Evolutionary conservation across 1,140 invertebrate species (phyloP), one percentile per base, ranked within the genome.

Genomic region (Aleiodes sp.): DNA sequence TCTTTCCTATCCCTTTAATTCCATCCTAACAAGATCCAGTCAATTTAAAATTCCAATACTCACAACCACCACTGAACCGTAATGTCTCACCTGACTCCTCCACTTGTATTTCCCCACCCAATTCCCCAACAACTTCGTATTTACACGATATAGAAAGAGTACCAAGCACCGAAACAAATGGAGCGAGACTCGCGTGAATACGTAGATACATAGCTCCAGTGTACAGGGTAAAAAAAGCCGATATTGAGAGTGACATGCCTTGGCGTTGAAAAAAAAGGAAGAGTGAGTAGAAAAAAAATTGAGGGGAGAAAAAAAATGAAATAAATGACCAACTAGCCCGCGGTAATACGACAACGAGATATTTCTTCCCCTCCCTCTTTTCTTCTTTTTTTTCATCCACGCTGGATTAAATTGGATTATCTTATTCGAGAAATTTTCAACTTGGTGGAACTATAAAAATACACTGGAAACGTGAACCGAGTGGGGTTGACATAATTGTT

Each of bases 161-260:
- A 59, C 26, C 26, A 26, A 46, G 39, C 41, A 6, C 62, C 24
- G n/a, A 64, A 46, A 64, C 62, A 64, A 64, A 64, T 64, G 62
- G 62, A 43, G 37, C 62, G 28, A 28, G 37, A 31, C 26, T 64
- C 6, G 19, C 46, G 24, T 24, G 46, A 56, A 56, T 56, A 56
- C 46, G 37, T 37, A 19, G 29, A 62, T 62, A 33, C 21, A 62
- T 62, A 21, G 14, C 31, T 37, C n/a, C 7, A 7, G 19, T 7
- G 2, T 61, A 64, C 12, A 19, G 60, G 35, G 12, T 8, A 33
- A 43, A 21, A 64, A 64, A 64, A 26, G n/a, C 62, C 24, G 62
- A 64, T 64, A 64, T 64, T 43, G 37, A 64, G 37, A 24, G 16
- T 64, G 37, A 64, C 62, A 26, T 24, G 21, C n/a, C 21, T 39